phyloP scores from a whole-genome alignment of 2,888 invertebrate species.

The Pammene aurita region DNA sequence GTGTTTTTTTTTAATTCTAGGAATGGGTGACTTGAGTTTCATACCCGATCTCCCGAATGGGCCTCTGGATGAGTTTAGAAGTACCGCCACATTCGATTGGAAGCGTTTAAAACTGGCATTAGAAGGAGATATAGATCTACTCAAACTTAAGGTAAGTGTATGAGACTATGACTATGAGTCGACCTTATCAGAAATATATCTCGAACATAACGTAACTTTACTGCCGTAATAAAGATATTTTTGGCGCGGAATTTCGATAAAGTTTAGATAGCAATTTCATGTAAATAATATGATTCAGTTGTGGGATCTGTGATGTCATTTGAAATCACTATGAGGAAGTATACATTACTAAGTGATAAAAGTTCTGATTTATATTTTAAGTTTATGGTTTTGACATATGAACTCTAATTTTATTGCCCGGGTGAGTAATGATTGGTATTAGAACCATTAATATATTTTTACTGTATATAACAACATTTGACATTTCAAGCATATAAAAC shows the following conservation, averaged over 20 bases:
- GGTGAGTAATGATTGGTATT: too few species aligned
- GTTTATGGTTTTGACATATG: constrained; percentile 3
- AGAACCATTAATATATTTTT: too few species aligned
- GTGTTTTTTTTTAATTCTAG: constrained; percentile 55
- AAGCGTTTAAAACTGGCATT: constrained; percentile 91
- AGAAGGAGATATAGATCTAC: constrained; percentile 88
- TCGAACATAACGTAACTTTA: constrained; percentile 11
- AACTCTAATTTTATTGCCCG: not conserved
- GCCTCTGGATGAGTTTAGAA: constrained; percentile 91
- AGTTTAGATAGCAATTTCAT: constrained; percentile 5
- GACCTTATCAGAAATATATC: constrained; percentile 19
- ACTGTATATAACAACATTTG: too few species aligned
- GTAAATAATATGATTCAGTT: constrained; percentile 26
- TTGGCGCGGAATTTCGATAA: constrained; percentile 33
- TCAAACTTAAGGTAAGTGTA: constrained; percentile 89
- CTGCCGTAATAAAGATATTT: constrained; percentile 25
- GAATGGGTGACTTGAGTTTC: constrained; percentile 83
- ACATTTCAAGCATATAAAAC: too few species aligned
- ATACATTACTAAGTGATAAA: not conserved
- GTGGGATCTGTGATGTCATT: constrained; percentile 23
- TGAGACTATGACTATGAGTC: constrained; percentile 11
- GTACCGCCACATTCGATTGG: constrained; percentile 93
- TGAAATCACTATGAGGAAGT: constrained; percentile 27
- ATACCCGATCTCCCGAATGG: constrained; percentile 88
- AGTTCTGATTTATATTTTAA: constrained; percentile 6